Evolutionary conservation across 2,113 vertebrate genomes (phyloP).

Genomic region (Eudyptes chrysolophus): DNA sequence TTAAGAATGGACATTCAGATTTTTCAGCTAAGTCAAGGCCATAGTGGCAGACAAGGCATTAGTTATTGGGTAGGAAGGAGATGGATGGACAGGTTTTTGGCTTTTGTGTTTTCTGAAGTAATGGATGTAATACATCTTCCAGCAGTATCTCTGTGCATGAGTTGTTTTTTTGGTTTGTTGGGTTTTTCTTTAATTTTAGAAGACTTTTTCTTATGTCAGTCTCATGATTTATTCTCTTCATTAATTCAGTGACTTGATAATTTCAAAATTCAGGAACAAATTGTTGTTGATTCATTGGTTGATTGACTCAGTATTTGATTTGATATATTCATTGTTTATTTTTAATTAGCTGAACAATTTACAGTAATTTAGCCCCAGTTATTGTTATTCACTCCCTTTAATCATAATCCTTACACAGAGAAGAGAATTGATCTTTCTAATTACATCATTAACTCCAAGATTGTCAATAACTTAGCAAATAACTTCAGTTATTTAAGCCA

Average conservation of each 20-base stretch:
- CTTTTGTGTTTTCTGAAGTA: background rate
- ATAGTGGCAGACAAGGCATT: background rate
- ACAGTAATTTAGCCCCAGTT: background rate
- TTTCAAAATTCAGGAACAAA: constrained; percentile 1
- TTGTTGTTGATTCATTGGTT: background rate
- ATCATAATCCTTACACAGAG: background rate
- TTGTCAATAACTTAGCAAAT: background rate
- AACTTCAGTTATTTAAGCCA: background rate
- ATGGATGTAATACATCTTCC: background rate
- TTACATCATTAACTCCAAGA: background rate
- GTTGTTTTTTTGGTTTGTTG: too few relatives aligned
- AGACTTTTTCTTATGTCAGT: background rate
- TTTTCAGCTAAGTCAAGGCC: background rate
- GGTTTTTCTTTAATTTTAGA: too few relatives aligned
- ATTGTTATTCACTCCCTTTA: background rate
- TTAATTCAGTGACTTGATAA: background rate
- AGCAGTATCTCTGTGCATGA: background rate
- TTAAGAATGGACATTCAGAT: background rate
- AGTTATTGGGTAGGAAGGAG: background rate
- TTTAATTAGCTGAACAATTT: constrained; percentile 23
- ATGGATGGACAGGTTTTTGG: background rate
- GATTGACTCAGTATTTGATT: background rate
- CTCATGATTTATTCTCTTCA: background rate
- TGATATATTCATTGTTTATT: constrained; percentile 18
- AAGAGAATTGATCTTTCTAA: background rate